phyloP scores from a whole-genome alignment of 2,888 invertebrate species.

The Deroplatys truncata region DNA sequence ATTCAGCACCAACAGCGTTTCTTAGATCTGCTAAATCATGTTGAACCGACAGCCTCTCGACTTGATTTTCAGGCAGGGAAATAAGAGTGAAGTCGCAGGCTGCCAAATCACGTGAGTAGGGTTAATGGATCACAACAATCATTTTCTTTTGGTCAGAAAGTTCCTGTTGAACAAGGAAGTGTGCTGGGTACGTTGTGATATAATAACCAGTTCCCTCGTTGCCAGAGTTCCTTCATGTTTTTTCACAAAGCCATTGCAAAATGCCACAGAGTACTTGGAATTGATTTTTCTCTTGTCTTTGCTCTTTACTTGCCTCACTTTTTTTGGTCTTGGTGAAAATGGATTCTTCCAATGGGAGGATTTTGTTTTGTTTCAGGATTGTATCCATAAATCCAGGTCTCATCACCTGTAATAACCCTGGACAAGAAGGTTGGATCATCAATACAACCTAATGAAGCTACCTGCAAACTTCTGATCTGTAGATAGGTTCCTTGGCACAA shows the following conservation, averaged over 20 bases:
- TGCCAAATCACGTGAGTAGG: not conserved
- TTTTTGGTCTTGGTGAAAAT: not conserved
- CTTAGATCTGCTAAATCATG: not conserved
- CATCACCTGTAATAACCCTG: too few relatives aligned
- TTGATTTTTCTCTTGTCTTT: too few relatives aligned
- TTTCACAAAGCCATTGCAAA: too few relatives aligned
- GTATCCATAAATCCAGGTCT: too few relatives aligned
- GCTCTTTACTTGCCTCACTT: too few relatives aligned
- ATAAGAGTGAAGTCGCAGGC: not conserved
- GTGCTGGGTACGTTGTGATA: too few relatives aligned
- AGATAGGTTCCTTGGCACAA: too few relatives aligned
- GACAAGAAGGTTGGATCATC: too few relatives aligned
- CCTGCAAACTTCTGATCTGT: too few relatives aligned
- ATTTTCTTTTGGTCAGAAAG: not conserved
- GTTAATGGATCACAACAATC: not conserved
- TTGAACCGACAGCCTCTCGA: not conserved
- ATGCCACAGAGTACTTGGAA: too few relatives aligned
- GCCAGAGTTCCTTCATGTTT: not conserved
- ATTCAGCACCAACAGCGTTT: not conserved
- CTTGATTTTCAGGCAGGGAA: not conserved
- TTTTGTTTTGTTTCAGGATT: too few relatives aligned
- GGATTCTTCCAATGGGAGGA: not conserved
- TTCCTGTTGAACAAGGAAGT: not conserved
- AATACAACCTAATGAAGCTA: too few relatives aligned
- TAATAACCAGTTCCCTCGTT: not conserved